Evolutionary conservation across 2,113 vertebrate genomes (phyloP), one percentile per base, ranked within the genome.

Genomic region (Manacus vitellinus): DNA sequence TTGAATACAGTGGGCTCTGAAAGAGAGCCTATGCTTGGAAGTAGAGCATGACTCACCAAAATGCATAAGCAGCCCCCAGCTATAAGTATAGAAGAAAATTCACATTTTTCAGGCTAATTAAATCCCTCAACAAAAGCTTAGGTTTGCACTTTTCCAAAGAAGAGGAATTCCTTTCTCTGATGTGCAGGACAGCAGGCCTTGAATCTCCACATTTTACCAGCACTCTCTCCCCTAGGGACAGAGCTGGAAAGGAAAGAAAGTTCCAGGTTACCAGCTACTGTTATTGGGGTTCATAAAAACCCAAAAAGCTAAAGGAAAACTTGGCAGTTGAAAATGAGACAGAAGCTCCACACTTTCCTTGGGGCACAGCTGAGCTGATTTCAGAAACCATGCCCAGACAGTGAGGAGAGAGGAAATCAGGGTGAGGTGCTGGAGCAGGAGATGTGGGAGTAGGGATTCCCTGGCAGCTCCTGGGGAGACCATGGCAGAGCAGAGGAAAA

Each of bases 31-130:
- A 0, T 23, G 66, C 49, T 92, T 79, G 61, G 62, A 84, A 72
- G 66, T 37, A 54, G 87, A 72, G 61, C 37, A 56, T 93, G 71
- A 94, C 41, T 93, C 91, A 91, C 77, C 84, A 77, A 96, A 91
- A 89, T 20, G 46, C 74, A 89, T 62, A 51, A 89, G 59, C 73
- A 89, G 77, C 73, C 70, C 72, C 33, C 52, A 94, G 86, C 80
- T 85, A 6, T 68, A 91, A 89, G 65, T 35, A 24, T 7, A 52
- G 78, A 39, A 86, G 49, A 87, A 87, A 85, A 72, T 35, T 82
- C 16, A 47, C 44, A 41, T 71, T 77, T 94, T 95, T 86, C 62
- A 18, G 44, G 35, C 52, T 95, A 86, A 89, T 91, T 84, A 58
- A 84, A 71, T 89, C 83, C 59, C 51, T 76, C 25, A 52, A 19